These are phyloP conservation scores for Phylloscopus trochiloides DNA, from an alignment of 2,113 vertebrate species.

Conservation along the genomic window DNA sequence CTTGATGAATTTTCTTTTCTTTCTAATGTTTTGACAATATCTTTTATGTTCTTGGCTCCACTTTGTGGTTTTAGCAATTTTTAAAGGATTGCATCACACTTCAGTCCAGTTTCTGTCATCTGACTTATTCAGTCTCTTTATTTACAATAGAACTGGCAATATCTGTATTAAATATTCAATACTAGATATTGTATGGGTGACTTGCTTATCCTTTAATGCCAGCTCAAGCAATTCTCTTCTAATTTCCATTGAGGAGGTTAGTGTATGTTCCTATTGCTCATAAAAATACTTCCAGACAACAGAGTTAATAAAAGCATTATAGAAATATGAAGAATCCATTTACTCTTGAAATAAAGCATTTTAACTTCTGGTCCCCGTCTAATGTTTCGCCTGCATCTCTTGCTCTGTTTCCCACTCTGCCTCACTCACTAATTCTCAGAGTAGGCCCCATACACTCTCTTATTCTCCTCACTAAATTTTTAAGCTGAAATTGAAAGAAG, in stretches of 20 bases:
- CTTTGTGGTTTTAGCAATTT: not conserved
- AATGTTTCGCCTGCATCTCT: not conserved
- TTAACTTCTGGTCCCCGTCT: not conserved
- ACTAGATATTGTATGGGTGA: not conserved
- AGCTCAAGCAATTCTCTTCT: not conserved
- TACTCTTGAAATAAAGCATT: not conserved
- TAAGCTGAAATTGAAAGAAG: not conserved
- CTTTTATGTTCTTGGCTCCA: not conserved
- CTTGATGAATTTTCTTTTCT: not conserved
- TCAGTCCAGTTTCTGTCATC: not conserved
- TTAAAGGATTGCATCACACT: not conserved
- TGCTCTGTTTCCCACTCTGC: not conserved
- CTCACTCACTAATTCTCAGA: not conserved
- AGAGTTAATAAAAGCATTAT: not conserved
- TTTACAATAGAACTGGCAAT: not conserved
- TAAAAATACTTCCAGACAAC: not conserved
- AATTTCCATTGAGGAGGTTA: not conserved
- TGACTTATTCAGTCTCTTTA: not conserved
- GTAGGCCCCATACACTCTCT: rapidly evolving
- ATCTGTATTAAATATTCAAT: not conserved
- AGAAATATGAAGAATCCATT: not conserved
- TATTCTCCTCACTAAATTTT: not conserved
- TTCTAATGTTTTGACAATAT: not conserved
- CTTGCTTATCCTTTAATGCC: not conserved
- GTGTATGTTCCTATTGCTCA: not conserved